phyloP scores from a whole-genome alignment of 2,888 invertebrate genomes.

The Octonoba sinensis region DNA sequence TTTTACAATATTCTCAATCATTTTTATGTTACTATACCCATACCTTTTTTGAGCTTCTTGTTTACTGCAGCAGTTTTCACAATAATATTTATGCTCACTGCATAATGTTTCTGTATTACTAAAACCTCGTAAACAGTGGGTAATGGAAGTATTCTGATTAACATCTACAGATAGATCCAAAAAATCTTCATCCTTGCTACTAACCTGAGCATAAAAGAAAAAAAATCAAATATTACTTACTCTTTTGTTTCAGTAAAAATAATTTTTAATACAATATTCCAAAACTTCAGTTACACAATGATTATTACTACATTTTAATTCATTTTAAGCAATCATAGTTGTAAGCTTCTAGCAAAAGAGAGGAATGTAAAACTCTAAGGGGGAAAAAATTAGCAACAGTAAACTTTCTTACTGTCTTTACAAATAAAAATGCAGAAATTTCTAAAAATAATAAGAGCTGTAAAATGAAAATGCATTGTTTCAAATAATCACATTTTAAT shows the following conservation, averaged over 20 bases:
- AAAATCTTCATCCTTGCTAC: slow-evolving; percentile 99
- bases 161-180: slow-evolving; percentile 99
- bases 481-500: no score
- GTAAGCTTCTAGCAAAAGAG: not conserved
- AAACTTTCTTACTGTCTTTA: no score
- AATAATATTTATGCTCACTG: slow-evolving; percentile 99
- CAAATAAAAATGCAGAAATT: no score
- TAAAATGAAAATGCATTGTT: no score
- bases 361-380: not conserved
- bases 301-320: not conserved
- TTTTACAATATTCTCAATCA: no score
- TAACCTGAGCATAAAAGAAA: slow-evolving; percentile 74
- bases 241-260: not conserved
- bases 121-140: slow-evolving; percentile 96
- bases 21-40: not conserved
- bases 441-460: no score
- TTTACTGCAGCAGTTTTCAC: slow-evolving; percentile 98
- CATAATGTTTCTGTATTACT: slow-evolving; percentile 98
- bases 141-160: slow-evolving; percentile 99
- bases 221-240: not conserved
- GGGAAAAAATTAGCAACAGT: not conserved
- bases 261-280: not conserved
- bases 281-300: not conserved
- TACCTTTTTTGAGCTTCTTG: slow-evolving; percentile 90
- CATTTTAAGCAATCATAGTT: not conserved